Conservation (phyloP, 2,888 invertebrate genomes). For the Ceriagrion tenellum region DNA sequence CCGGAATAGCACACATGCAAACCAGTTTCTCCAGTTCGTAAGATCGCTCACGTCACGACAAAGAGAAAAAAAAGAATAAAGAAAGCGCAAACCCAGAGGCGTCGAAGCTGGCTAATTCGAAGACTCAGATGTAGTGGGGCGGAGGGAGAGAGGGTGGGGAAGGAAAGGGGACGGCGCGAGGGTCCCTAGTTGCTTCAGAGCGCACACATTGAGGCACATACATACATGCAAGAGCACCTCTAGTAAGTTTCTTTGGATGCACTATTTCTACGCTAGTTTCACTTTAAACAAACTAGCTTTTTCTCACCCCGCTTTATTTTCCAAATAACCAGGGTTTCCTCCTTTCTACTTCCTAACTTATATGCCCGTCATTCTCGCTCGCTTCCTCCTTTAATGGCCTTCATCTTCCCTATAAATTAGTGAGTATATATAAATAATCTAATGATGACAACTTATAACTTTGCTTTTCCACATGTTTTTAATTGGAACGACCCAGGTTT, state of each 20-base stretch:
- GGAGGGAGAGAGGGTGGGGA: neutral
- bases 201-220: neutral
- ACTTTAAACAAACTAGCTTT: neutral
- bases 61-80: neutral
- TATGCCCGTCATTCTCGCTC: no score
- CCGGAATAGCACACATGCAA: constrained; percentile 39
- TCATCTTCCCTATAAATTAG: no score
- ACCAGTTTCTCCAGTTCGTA: constrained; percentile 29
- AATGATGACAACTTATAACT: no score
- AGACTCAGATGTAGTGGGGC: neutral
- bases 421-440: no score
- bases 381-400: no score
- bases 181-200: neutral
- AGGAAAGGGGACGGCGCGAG: neutral
- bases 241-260: neutral
- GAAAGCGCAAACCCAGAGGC: neutral
- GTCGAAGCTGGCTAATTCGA: constrained; percentile 5
- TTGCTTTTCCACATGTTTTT: no score
- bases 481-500: no score
- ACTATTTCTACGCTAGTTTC: neutral
- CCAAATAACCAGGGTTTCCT: no score
- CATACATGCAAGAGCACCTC: neutral
- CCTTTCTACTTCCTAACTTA: no score
- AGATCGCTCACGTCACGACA: neutral
- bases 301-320: neutral